Evolutionary conservation across 2,113 vertebrate species (phyloP).

Genomic region (Furnarius figulus): DNA sequence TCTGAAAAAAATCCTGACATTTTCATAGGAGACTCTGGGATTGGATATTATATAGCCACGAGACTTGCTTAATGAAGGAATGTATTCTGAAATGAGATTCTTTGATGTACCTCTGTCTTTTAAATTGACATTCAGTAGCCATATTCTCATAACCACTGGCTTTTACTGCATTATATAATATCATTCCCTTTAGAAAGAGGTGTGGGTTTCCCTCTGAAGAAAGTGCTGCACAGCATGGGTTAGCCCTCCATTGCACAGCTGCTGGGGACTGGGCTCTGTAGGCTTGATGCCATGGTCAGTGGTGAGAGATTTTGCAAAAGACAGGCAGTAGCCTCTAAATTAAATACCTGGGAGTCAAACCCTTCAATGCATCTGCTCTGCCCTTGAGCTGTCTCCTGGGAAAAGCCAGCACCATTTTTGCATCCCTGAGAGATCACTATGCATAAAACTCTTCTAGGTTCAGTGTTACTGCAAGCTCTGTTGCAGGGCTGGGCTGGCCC

Average conservation of each 20-base stretch:
- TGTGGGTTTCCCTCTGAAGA: neutral
- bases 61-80: neutral
- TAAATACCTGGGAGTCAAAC: neutral
- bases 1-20: slow-evolving; percentile 22
- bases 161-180: neutral
- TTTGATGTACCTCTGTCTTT: neutral
- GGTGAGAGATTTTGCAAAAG: neutral
- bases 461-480: neutral
- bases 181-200: neutral
- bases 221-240: neutral
- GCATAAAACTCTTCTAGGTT: neutral
- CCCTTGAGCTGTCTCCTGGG: neutral
- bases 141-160: neutral
- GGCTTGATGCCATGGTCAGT: too few relatives aligned
- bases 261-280: neutral
- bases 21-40: neutral
- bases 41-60: neutral
- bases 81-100: neutral
- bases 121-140: neutral
- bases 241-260: neutral
- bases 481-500: neutral
- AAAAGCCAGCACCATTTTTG: neutral
- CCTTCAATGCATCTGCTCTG: neutral
- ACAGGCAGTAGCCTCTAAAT: neutral
- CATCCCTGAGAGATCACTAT: neutral